These are phyloP conservation scores for Pipra filicauda DNA, from an alignment of 2,113 vertebrate genomes.

Conservation along the genomic window DNA sequence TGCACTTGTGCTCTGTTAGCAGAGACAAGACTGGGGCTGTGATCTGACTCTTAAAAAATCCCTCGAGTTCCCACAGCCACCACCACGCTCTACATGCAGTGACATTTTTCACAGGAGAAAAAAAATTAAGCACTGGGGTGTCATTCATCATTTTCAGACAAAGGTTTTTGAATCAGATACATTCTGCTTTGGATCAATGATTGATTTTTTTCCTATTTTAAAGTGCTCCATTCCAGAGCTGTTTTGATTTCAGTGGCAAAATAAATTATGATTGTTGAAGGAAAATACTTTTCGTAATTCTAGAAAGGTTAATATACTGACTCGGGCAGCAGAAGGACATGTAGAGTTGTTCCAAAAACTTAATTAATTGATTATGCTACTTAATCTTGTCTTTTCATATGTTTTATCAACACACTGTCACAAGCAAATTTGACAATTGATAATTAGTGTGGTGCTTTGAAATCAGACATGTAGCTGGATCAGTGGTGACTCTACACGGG, in stretches of 20 bases:
- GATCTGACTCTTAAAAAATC: constrained; percentile 9
- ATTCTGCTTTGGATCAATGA: not conserved
- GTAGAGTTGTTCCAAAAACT: not conserved
- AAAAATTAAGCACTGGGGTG: not conserved
- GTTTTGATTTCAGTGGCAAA: not conserved
- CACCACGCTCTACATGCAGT: not conserved
- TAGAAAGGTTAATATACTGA: not conserved
- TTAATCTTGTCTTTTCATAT: not conserved
- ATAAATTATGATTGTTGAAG: not conserved
- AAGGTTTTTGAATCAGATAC: not conserved
- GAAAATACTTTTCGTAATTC: not conserved
- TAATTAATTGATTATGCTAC: not conserved
- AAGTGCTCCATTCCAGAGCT: not conserved
- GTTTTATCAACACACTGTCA: not conserved
- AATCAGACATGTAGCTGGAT: not conserved
- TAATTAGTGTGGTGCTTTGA: not conserved
- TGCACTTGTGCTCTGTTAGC: not conserved
- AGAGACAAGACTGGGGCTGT: not conserved
- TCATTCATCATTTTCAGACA: constrained; percentile 24
- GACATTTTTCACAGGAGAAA: constrained; percentile 17
- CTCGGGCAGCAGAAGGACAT: not conserved
- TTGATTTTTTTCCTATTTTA: constrained; percentile 33
- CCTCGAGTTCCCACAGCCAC: not conserved
- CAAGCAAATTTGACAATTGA: not conserved
- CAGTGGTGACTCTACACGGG: not conserved